These are phyloP conservation scores for Antheraea assamensis DNA, from an alignment of 2,888 invertebrate genomes.

Conservation along the genomic window DNA sequence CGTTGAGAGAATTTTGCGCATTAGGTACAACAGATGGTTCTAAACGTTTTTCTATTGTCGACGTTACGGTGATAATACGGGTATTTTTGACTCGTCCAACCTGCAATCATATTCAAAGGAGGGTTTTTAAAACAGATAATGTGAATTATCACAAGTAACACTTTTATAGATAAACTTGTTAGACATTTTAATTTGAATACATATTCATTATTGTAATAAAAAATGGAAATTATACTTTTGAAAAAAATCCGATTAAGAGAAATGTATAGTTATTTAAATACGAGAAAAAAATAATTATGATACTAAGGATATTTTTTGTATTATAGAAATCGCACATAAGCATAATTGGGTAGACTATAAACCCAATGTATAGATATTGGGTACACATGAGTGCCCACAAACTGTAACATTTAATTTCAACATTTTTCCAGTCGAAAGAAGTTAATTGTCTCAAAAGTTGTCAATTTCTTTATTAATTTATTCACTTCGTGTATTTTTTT, in stretches of 20 bases:
- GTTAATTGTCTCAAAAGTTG: background rate
- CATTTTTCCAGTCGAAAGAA: too few relatives aligned
- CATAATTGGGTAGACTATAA: background rate
- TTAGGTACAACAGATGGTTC: conserved; percentile 81
- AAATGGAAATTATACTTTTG: background rate
- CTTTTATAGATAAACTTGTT: too few relatives aligned
- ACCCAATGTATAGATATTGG: too few relatives aligned
- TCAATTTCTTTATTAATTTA: background rate
- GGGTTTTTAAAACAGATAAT: conserved; percentile 11
- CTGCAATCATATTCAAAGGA: conserved; percentile 66
- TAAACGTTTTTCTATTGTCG: conserved; percentile 91
- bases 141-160: too few relatives aligned
- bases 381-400: too few relatives aligned
- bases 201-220: conserved; percentile 16
- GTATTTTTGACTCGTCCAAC: conserved; percentile 94
- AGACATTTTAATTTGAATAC: background rate
- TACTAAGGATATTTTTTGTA: background rate
- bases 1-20: conserved; percentile 84
- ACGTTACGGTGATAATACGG: conserved; percentile 93
- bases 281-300: background rate
- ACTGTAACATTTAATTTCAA: too few relatives aligned
- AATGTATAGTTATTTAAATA: background rate
- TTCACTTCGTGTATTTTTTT: background rate
- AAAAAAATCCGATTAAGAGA: too few relatives aligned
- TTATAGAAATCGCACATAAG: background rate